Percentiles rank a stretch among this genome's conserved stretches.
phyloP scores from a whole-genome alignment of 1,140 invertebrate genomes.

The Hyphantria cunea region DNA sequence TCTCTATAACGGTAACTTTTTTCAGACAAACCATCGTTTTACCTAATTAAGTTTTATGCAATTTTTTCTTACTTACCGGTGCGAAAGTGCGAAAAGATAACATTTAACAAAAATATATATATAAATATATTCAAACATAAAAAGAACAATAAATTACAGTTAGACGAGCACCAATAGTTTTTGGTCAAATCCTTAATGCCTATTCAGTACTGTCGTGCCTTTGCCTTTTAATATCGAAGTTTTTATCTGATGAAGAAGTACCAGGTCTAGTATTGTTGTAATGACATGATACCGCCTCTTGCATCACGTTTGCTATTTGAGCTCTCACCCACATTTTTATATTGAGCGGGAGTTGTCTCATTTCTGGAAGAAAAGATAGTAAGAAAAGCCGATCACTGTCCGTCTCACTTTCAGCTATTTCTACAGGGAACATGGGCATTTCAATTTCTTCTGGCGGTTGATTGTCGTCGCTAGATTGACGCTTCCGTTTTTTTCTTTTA shows the following conservation, averaged over 20 bases:
- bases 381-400: constrained; percentile 68
- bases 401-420: constrained; percentile 44
- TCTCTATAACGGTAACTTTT: no score
- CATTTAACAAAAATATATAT: neutral
- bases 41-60: no score
- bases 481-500: constrained; percentile 38
- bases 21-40: no score
- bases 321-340: constrained; percentile 74
- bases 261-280: constrained; percentile 49
- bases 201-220: constrained; percentile 32
- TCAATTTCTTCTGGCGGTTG: constrained; percentile 52
- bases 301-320: constrained; percentile 69
- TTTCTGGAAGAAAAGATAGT: constrained; percentile 68
- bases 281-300: constrained; percentile 63
- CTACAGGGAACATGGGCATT: constrained; percentile 51
- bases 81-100: neutral
- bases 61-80: no score
- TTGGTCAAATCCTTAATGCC: neutral
- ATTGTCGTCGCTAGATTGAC: constrained; percentile 38
- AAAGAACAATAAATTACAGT: neutral
- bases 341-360: constrained; percentile 63
- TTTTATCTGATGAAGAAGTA: constrained; percentile 17
- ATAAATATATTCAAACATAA: constrained; percentile 11
- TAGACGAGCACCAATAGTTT: constrained; percentile 7
- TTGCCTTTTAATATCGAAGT: constrained; percentile 42